A percentile compares a stretch with the other conserved stretches of the same genome.
These are phyloP conservation scores for Theristicus caerulescens DNA, from an alignment of 2,113 vertebrate species.

Conservation along the genomic window DNA sequence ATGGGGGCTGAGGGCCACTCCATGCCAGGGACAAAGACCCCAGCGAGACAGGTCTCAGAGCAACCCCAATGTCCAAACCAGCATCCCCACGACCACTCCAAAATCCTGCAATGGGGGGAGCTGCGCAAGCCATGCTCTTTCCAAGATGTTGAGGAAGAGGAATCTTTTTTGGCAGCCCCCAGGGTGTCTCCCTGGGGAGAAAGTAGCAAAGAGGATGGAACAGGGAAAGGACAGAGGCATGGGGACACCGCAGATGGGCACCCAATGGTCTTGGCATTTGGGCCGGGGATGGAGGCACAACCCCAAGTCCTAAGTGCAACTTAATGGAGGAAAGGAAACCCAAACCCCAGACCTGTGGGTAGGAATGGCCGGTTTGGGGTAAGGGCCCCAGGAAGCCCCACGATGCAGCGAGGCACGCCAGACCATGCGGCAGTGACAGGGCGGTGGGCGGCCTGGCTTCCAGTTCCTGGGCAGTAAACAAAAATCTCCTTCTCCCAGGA, in stretches of 20 bases:
- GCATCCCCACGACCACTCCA: not conserved
- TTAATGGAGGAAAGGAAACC: not conserved
- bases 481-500: not conserved
- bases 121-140: not conserved
- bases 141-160: not conserved
- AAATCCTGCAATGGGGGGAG: not conserved
- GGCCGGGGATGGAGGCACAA: not conserved
- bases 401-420: accelerated
- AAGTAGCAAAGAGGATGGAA: not conserved
- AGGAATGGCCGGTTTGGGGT: not conserved
- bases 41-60: not conserved
- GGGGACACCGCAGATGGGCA: not conserved
- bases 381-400: not conserved
- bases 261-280: not conserved
- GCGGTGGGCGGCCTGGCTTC: not conserved
- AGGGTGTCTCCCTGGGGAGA: not conserved
- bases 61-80: not conserved
- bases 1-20: not conserved
- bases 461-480: not conserved
- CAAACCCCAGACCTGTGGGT: not conserved
- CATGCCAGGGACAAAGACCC: not conserved
- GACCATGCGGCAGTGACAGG: not conserved
- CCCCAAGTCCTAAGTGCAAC: not conserved
- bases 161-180: not conserved
- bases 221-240: not conserved